These are phyloP conservation scores for Leucopternis melanops DNA, from an alignment of 2,113 vertebrate species.

Conservation along the genomic window DNA sequence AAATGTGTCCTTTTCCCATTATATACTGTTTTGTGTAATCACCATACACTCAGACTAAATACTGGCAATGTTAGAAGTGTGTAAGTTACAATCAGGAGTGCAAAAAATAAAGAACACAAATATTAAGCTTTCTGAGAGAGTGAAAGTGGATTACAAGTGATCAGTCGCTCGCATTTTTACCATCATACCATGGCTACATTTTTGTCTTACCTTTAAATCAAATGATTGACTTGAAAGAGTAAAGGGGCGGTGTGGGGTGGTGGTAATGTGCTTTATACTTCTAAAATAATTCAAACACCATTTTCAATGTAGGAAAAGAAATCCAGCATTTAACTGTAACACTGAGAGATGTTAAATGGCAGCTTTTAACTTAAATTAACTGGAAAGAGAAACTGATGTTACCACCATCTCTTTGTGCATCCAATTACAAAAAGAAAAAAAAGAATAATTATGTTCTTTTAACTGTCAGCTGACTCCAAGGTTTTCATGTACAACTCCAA, in stretches of 20 bases:
- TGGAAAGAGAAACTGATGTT: slow-evolving; percentile 30
- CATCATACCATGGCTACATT: not conserved
- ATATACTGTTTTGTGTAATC: slow-evolving; percentile 46
- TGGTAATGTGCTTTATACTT: not conserved
- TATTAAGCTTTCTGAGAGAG: slow-evolving; percentile 38
- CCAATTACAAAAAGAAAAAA: not conserved
- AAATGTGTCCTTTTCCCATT: slow-evolving; percentile 51
- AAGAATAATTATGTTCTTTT: not conserved
- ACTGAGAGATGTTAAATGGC: not conserved
- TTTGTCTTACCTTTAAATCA: slow-evolving; percentile 2
- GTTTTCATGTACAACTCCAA: not conserved
- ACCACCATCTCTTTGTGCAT: slow-evolving; percentile 48
- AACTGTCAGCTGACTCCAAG: slow-evolving; percentile 40
- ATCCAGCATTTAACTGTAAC: slow-evolving; percentile 18
- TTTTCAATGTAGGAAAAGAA: slow-evolving; percentile 25
- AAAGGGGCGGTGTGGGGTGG: not conserved
- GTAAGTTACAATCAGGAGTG: slow-evolving; percentile 64
- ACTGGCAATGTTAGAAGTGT: slow-evolving; percentile 61
- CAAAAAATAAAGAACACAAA: slow-evolving; percentile 61
- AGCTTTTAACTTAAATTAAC: not conserved
- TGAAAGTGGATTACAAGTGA: slow-evolving; percentile 32
- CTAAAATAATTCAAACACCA: slow-evolving; percentile 5
- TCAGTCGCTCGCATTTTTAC: not conserved
- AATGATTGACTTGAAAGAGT: not conserved
- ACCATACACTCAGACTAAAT: slow-evolving; percentile 62